Percentiles rank a stretch among this genome's conserved stretches.
Conservation (phyloP, 2,888 invertebrate species). For the Nematopogon swammerdamellus region DNA sequence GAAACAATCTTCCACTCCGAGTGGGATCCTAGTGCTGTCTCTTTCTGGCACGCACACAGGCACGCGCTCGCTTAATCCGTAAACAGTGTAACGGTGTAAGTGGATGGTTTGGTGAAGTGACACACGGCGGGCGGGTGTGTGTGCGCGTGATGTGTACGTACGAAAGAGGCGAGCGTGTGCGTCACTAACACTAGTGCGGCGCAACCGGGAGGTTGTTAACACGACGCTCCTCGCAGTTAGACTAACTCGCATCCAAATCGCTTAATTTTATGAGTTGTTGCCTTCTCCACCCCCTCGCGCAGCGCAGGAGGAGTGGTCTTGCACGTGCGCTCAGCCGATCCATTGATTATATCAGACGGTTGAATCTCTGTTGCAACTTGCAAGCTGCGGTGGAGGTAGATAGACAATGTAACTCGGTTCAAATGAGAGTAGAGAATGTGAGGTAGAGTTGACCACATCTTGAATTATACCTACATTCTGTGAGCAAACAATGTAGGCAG, state of each 20-base stretch:
- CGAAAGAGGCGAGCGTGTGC: not conserved
- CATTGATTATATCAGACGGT: no score
- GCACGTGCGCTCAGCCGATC: constrained; percentile 5
- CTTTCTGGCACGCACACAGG: not conserved
- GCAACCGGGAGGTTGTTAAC: constrained; percentile 36
- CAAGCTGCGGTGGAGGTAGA: no score
- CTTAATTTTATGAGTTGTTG: constrained; percentile 60
- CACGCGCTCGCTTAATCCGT: not conserved
- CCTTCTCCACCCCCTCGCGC: constrained; percentile 53
- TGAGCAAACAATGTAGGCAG: no score
- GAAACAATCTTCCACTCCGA: not conserved
- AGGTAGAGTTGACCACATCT: no score
- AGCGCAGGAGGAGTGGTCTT: constrained; percentile 28
- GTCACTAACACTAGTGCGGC: not conserved
- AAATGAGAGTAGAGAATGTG: no score
- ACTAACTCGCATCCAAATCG: constrained; percentile 58
- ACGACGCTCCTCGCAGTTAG: constrained; percentile 53
- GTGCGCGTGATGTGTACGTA: not conserved
- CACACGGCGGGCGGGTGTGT: not conserved
- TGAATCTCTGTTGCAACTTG: no score
- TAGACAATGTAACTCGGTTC: no score
- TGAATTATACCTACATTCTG: no score
- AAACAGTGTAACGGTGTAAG: not conserved
- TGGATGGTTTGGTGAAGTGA: not conserved
- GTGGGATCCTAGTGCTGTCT: not conserved